Conservation (phyloP, 2,888 invertebrate genomes). For the Urechis unicinctus region DNA sequence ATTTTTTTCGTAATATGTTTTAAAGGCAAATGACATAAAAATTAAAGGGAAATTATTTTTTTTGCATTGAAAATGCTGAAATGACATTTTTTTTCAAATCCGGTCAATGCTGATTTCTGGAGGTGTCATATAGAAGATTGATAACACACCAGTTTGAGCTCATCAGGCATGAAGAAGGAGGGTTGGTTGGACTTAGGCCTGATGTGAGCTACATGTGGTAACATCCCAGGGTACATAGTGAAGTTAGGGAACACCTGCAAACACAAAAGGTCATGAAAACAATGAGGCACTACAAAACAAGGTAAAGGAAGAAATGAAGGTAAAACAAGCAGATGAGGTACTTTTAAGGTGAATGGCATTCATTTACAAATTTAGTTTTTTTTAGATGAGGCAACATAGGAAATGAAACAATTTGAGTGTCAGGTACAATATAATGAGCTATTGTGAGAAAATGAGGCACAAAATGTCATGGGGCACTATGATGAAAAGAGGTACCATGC, state of each 20-base stretch:
- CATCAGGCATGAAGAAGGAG: slow-evolving; percentile 75
- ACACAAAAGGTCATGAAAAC: background rate
- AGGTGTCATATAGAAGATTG: too few relatives aligned
- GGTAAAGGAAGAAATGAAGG: background rate
- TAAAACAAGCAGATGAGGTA: background rate
- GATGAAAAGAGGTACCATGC: too few relatives aligned
- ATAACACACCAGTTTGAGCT: slow-evolving; percentile 62
- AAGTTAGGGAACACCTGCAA: slow-evolving; percentile 39
- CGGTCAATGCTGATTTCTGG: too few relatives aligned
- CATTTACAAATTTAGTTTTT: background rate
- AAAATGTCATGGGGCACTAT: too few relatives aligned
- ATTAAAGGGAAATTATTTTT: too few relatives aligned
- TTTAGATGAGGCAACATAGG: background rate
- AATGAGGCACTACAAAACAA: background rate
- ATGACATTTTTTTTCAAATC: too few relatives aligned
- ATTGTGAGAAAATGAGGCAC: too few relatives aligned
- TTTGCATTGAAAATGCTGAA: too few relatives aligned
- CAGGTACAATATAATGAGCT: too few relatives aligned
- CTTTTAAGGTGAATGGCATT: background rate
- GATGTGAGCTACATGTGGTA: slow-evolving; percentile 50
- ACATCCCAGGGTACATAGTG: slow-evolving; percentile 46
- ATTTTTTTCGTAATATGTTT: too few relatives aligned
- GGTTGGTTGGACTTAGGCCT: slow-evolving; percentile 44
- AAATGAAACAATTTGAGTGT: too few relatives aligned
- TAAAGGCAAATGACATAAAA: too few relatives aligned